Evolutionary conservation across 2,888 invertebrate species (phyloP).

Genomic region (Synergus itoensis): DNA sequence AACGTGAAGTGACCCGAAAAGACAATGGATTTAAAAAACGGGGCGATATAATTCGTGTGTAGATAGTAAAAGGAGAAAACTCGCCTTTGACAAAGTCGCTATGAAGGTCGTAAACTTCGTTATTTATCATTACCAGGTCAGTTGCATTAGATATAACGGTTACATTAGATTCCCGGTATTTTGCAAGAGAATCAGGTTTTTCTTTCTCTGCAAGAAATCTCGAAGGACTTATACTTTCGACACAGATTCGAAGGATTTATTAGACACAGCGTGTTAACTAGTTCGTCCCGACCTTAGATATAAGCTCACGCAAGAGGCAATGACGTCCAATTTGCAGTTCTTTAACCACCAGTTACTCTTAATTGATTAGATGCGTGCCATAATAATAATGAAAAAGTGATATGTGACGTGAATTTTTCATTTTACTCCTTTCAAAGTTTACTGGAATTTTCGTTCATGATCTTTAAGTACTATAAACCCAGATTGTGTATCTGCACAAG

Average conservation of each 20-base stretch:
- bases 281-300: conserved; percentile 45
- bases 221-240: conserved; percentile 44
- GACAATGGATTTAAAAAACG: not conserved
- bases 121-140: conserved; percentile 40
- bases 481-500: not conserved
- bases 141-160: conserved; percentile 31
- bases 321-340: conserved; percentile 49
- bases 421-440: not conserved
- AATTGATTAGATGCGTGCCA: conserved; percentile 36
- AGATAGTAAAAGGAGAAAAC: conserved; percentile 20
- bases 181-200: conserved; percentile 36
- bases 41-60: not conserved
- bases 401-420: conserved; percentile 23
- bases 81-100: conserved; percentile 31
- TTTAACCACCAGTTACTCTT: conserved; percentile 36
- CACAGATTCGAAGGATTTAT: conserved; percentile 51
- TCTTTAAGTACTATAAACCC: conserved; percentile 5
- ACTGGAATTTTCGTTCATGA: conserved; percentile 32
- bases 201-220: conserved; percentile 24
- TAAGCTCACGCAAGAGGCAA: conserved; percentile 43
- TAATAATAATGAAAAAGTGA: conserved; percentile 23
- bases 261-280: conserved; percentile 49
- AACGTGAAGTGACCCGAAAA: not conserved
- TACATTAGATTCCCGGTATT: conserved; percentile 38
- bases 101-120: conserved; percentile 41